Conservation (phyloP, 2,888 invertebrate species). For the Salpingus planirostris region DNA sequence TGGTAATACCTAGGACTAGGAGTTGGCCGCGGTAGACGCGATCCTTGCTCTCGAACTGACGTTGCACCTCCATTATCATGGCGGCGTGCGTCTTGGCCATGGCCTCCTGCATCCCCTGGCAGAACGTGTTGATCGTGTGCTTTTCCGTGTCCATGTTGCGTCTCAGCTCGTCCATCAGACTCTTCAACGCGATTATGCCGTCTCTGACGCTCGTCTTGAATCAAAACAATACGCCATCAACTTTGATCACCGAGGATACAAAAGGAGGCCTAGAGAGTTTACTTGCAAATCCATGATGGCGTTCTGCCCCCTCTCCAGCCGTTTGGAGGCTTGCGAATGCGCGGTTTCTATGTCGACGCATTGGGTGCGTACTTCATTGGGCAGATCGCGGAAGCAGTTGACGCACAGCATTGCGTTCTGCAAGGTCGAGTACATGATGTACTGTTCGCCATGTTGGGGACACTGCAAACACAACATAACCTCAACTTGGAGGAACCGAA, state of each 20-base stretch:
- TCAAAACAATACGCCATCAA: background rate
- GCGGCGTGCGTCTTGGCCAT: conserved; percentile 58
- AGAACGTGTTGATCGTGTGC: conserved; percentile 56
- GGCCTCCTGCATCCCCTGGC: conserved; percentile 56
- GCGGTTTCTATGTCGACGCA: conserved; percentile 68
- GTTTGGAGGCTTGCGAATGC: conserved; percentile 60
- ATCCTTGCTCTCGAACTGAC: conserved; percentile 49
- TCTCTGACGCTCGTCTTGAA: conserved; percentile 57
- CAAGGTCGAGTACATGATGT: conserved; percentile 63
- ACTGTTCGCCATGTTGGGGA: conserved; percentile 60
- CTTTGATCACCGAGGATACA: background rate
- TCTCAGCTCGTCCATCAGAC: conserved; percentile 57
- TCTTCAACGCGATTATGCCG: conserved; percentile 55
- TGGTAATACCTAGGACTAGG: conserved; percentile 35
- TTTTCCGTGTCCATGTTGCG: conserved; percentile 57
- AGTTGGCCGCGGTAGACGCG: conserved; percentile 37
- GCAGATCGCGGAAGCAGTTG: conserved; percentile 63
- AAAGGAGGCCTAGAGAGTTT: conserved; percentile 2
- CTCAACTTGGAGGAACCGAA: background rate
- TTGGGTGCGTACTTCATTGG: conserved; percentile 55
- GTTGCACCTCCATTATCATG: conserved; percentile 57
- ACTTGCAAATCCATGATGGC: conserved; percentile 41
- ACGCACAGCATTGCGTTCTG: conserved; percentile 65
- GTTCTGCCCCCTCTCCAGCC: conserved; percentile 54
- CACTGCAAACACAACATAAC: conserved; percentile 41